Base-by-base conservation (phyloP, 1,140 invertebrate genomes). In the Scylla paramamosain region DNA sequence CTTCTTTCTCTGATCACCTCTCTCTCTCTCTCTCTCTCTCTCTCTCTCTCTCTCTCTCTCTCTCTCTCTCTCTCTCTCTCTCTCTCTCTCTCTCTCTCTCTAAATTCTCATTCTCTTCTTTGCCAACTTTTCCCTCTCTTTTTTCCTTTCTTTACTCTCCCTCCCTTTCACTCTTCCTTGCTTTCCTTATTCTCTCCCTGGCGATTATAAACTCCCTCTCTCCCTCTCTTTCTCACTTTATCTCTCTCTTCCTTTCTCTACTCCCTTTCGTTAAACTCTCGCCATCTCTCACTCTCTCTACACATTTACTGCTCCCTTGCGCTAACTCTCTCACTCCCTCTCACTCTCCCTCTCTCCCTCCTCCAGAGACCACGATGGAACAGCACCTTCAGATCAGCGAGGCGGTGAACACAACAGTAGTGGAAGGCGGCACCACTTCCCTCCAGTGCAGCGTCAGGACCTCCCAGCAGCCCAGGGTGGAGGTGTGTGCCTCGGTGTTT, bases 391-490 rank as follows among this genome's bases (percentile, higher is more conserved):
- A 95, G 91, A 95, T 95, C n/a, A 95, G 94, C 28, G 94, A 95
- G 48, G 91, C 94, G 20, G 94, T 95, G 10, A 95, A 95, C 90
- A 92, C 91, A 20, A 95, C 94, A 0, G 94, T 95, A 28, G 83
- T 89, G 20, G 91, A 95, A 59, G 94, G 94, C 20, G 94, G 91
- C 14, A 95, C 39, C 20, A 95, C 94, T 12, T 86, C 94, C 39
- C 91, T 95, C 10, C 94, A 95, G 94, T 95, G 94, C 88, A 95
- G 91, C 32, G 94, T 95, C 28, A 89, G 91, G 8, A 95, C 94
- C 29, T 95, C 94, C 7, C 91, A 95, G 31, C 91, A 14, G 14
- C 94, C 94, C 0, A 88, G 48, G 1, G 84, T 95, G 77, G 83
- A 88, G 94, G 94, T 95, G 84, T 88, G 94, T 91, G 45, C 59